These are phyloP conservation scores for Sepioteuthis lessoniana DNA, from an alignment of 2,888 invertebrate genomes.

Conservation along the genomic window DNA sequence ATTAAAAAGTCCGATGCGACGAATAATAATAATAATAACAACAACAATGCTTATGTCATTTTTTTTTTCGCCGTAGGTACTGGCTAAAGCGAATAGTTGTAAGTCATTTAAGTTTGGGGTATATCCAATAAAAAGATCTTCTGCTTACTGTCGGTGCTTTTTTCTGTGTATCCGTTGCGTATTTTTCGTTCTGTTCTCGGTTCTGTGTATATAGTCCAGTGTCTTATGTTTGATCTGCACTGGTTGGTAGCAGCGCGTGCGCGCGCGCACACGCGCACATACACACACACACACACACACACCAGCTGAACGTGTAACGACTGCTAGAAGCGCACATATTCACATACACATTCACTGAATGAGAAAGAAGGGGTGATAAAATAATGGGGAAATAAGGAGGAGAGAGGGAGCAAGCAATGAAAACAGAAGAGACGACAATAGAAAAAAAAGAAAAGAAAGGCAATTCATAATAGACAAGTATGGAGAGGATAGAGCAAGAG, in stretches of 20 bases:
- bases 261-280: too few species aligned
- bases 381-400: not conserved
- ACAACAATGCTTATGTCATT: not conserved
- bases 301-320: not conserved
- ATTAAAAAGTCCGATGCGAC: not conserved
- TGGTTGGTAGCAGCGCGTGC: not conserved
- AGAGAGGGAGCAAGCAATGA: not conserved
- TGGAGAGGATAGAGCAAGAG: not conserved
- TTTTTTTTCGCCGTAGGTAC: not conserved
- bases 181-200: not conserved
- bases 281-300: too few species aligned
- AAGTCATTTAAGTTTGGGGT: not conserved
- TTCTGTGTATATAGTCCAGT: slow-evolving; percentile 3
- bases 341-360: not conserved
- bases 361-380: not conserved
- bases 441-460: not conserved
- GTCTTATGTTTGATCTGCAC: not conserved
- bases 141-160: not conserved
- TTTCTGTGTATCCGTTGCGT: not conserved
- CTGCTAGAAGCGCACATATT: not conserved
- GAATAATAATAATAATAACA: not conserved
- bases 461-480: not conserved
- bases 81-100: not conserved
- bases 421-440: not conserved
- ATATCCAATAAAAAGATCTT: slow-evolving; percentile 8